Conservation (phyloP, 2,888 invertebrate species). For the Drosophila mulleri region DNA sequence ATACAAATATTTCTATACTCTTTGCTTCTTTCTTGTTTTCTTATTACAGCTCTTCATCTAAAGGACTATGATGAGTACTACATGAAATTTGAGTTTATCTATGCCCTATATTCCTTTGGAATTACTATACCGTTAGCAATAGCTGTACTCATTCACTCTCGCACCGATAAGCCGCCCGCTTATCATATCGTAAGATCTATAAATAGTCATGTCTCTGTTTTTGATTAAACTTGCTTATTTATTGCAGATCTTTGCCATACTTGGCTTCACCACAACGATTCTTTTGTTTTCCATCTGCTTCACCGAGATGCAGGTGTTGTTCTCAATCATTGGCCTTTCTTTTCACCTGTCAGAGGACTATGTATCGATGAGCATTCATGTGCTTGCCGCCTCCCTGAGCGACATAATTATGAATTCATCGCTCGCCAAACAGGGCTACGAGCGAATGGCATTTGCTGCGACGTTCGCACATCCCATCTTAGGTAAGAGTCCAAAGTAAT, state of each 20-base stretch:
- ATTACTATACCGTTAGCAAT: slow-evolving; percentile 51
- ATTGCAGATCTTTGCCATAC: slow-evolving; percentile 33
- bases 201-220: too few relatives aligned
- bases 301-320: slow-evolving; percentile 51
- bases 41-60: too few relatives aligned
- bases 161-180: slow-evolving; percentile 44
- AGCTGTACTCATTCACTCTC: slow-evolving; percentile 28
- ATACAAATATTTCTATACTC: too few relatives aligned
- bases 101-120: slow-evolving; percentile 30
- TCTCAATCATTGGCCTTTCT: slow-evolving; percentile 33
- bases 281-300: slow-evolving; percentile 10
- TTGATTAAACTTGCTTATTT: not conserved
- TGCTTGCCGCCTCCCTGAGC: slow-evolving; percentile 27
- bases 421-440: slow-evolving; percentile 54
- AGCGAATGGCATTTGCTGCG: slow-evolving; percentile 59
- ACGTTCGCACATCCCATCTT: slow-evolving; percentile 42
- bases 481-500: slow-evolving; percentile 16
- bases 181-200: slow-evolving; percentile 48
- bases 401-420: slow-evolving; percentile 51
- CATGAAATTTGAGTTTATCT: not conserved
- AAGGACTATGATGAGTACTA: slow-evolving; percentile 8
- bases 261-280: not conserved
- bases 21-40: too few relatives aligned
- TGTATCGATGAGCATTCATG: slow-evolving; percentile 33
- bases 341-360: slow-evolving; percentile 43